Base-by-base conservation (phyloP, 2,888 invertebrate species). In the Galeopsomyia nigrocyanea region DNA sequence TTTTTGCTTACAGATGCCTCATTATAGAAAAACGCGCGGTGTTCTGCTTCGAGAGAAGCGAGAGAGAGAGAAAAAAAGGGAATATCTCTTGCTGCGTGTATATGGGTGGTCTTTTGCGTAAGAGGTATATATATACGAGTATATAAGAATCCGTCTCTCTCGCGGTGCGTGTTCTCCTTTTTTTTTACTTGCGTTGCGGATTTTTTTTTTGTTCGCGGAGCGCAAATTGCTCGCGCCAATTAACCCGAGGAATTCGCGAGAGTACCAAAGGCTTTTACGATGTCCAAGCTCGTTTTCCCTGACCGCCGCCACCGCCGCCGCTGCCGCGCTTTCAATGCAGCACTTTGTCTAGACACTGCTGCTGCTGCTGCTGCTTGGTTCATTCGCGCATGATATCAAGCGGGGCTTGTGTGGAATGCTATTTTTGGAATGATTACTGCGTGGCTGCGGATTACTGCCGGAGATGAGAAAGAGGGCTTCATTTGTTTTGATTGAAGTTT, bases 41-140 rank as follows among this genome's bases (percentile, higher is more conserved):
- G 21, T 31, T 50, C 0, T 14, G 14, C 10, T n/a, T 39, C 21
- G 55, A n/a, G 17, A 14, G 21, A 47, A 55, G 51, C 31, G 21
- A 5, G 51, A 60, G 56, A 50, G 65, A 60, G 13, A 16, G 69
- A 62, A 56, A 60, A 65, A 50, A 49, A 22, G 14, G 9, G 49
- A 58, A 53, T 17, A 39, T 39, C 39, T 3, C 39, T 26, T 26
- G n/a, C 55, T 50, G 55, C 66, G 63, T 67, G 68, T 55, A 56
- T 71, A 74, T 64, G 74, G 74, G 74, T 74, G 74, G 74, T 74
- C 74, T 60, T 17, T 26, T n/a, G 39, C 13, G 7, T 39, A 39
- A 39, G 7, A 31, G 7, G 31, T 31, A 31, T 31, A 31, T 31
- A 31, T 31, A 31, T 31, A n/a, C n/a, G n/a, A n/a, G n/a, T n/a